phyloP scores from a whole-genome alignment of 2,888 invertebrate species.

The Diabrotica balteata region DNA sequence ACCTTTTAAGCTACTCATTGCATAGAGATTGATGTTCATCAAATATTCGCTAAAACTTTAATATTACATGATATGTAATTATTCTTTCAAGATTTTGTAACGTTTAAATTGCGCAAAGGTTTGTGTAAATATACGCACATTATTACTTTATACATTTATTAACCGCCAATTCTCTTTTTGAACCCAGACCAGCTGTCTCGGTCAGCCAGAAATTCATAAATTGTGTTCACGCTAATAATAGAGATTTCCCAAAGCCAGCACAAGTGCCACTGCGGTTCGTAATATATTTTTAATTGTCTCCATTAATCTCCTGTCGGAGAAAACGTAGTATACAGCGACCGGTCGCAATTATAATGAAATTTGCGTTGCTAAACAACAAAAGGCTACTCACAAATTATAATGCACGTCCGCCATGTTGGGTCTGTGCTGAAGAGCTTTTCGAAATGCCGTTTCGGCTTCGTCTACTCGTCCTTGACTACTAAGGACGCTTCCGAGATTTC shows the following conservation, averaged over 20 bases:
- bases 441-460: conserved; percentile 92
- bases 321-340: conserved; percentile 21
- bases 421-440: conserved; percentile 87
- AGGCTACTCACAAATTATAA: conserved; percentile 92
- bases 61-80: too few relatives aligned
- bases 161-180: conserved; percentile 15
- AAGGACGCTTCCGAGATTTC: conserved; percentile 95
- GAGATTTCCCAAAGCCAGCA: conserved; percentile 27
- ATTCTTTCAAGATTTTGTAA: too few relatives aligned
- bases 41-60: too few relatives aligned
- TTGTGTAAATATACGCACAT: too few relatives aligned
- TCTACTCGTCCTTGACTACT: conserved; percentile 85
- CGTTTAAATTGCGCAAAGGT: too few relatives aligned
- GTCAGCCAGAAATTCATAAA: conserved; percentile 27
- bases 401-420: conserved; percentile 99
- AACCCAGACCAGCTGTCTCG: conserved; percentile 16
- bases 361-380: conserved; percentile 39
- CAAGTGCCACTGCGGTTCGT: conserved; percentile 27
- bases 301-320: conserved; percentile 40
- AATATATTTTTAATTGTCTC: conserved; percentile 47
- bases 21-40: too few relatives aligned
- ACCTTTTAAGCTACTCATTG: too few relatives aligned
- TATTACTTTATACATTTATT: conserved; percentile 7
- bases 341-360: conserved; percentile 43
- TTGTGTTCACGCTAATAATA: conserved; percentile 22